Conservation (phyloP, 2,113 vertebrate genomes). For the Grantiella picta region DNA sequence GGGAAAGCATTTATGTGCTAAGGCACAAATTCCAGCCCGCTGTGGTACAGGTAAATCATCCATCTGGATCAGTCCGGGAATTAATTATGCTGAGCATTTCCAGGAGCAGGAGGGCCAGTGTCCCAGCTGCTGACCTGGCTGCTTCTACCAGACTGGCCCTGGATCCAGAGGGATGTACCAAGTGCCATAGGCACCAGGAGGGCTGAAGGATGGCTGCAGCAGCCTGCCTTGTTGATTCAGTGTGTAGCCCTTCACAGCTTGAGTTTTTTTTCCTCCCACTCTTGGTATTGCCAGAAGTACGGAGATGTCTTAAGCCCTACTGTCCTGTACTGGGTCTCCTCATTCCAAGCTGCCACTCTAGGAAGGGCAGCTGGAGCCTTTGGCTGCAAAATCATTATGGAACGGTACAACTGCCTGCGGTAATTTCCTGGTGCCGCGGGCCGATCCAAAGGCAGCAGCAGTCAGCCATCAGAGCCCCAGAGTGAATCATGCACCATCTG, state of each 20-base stretch:
- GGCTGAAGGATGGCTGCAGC: neutral
- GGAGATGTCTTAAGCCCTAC: neutral
- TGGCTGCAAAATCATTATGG: neutral
- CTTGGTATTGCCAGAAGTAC: neutral
- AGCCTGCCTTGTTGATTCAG: neutral
- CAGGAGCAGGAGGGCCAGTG: neutral
- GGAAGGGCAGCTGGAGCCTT: constrained; percentile 5
- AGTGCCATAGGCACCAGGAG: neutral
- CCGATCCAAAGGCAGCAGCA: neutral
- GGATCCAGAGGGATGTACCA: neutral
- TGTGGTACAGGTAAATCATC: neutral
- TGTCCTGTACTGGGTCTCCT: neutral
- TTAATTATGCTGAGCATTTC: neutral
- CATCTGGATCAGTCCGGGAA: neutral
- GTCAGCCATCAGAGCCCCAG: neutral
- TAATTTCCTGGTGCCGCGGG: neutral
- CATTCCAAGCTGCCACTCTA: neutral
- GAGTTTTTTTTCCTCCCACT: neutral
- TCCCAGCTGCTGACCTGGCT: neutral
- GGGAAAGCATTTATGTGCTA: neutral
- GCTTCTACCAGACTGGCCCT: neutral
- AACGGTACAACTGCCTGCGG: neutral
- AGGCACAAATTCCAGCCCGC: neutral
- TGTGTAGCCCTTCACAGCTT: neutral
- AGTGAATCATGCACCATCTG: constrained; percentile 58